Base-by-base conservation (phyloP, 2,113 vertebrate species). In the Cynoglossus semilaevis region DNA sequence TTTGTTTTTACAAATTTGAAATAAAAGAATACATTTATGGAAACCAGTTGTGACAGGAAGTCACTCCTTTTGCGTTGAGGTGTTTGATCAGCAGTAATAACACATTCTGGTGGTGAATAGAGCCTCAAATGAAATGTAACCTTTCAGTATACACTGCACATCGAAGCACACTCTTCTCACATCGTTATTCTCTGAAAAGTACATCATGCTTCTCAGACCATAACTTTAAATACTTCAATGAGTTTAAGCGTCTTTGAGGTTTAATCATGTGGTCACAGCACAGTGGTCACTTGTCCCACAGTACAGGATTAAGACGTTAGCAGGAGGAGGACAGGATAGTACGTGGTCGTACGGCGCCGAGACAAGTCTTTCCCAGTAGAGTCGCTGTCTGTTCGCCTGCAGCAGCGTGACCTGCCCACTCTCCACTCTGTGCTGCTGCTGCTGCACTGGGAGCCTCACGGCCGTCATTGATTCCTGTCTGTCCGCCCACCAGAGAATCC, bases 401-500 rank as follows among this genome's bases (percentile, higher is more conserved):
- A 44, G 69, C 47, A 15, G 15, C 65, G 4, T 36, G 65, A 77
- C 57, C 74, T 62, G 61, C 70, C 58, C 52, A 52, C 72, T 63
- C 57, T 15, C 6, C 0, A 56, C 57, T 44, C 10, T 19, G 16
- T 18, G 8, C 47, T 22, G 47, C 51, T 22, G 22, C 50, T 40
- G 41, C 58, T 51, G 18, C 63, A 16, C 52, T 17, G 62, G 61
- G 58, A 74, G 70, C 80, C 57, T 75, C 64, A 61, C 58, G 35
- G 58, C 42, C 41, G 44, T 50, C 64, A 84, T 85, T 41, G 79
- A 87, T 81, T 45, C 56, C 52, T 22, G 63, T 55, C 73, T 62
- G 83, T 85, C 81, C 70, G 11, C 80, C 79, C 57, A 61, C 55
- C 46, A 47, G 78, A 74, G 61, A 55, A 79, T 78, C 67, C 73